Percentiles rank a stretch among this genome's conserved stretches.
These are phyloP conservation scores for Papilio helenus DNA, from an alignment of 1,140 invertebrate genomes.

Conservation along the genomic window DNA sequence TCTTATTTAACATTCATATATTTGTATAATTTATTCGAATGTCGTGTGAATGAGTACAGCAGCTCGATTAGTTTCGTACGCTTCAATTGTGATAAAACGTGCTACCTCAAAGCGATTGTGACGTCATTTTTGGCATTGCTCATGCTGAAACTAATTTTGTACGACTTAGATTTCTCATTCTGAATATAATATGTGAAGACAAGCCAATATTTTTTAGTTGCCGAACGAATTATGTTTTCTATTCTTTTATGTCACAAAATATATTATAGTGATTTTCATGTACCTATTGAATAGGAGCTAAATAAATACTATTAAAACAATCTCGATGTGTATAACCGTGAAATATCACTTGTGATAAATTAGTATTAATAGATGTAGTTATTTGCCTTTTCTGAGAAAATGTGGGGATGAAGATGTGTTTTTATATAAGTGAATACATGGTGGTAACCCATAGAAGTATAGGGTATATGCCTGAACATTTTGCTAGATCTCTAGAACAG, in stretches of 20 bases:
- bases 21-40: not conserved
- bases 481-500: slow-evolving; percentile 22
- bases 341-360: too few relatives aligned
- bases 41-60: not conserved
- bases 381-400: too few relatives aligned
- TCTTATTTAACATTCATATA: not conserved
- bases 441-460: too few relatives aligned
- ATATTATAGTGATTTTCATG: too few relatives aligned
- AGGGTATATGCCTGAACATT: not conserved
- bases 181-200: not conserved
- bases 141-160: slow-evolving; percentile 10
- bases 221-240: too few relatives aligned
- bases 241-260: too few relatives aligned
- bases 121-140: slow-evolving; percentile 5
- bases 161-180: slow-evolving; percentile 10
- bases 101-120: slow-evolving; percentile 2
- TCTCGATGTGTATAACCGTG: too few relatives aligned
- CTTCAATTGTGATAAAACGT: slow-evolving; percentile 10
- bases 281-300: too few relatives aligned
- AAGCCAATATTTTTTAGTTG: not conserved
- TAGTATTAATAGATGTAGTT: too few relatives aligned
- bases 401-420: too few relatives aligned
- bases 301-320: too few relatives aligned
- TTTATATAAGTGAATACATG: too few relatives aligned
- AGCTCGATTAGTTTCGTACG: slow-evolving; percentile 11